phyloP scores from a whole-genome alignment of 2,888 invertebrate species.

The Melanotus villosus region DNA sequence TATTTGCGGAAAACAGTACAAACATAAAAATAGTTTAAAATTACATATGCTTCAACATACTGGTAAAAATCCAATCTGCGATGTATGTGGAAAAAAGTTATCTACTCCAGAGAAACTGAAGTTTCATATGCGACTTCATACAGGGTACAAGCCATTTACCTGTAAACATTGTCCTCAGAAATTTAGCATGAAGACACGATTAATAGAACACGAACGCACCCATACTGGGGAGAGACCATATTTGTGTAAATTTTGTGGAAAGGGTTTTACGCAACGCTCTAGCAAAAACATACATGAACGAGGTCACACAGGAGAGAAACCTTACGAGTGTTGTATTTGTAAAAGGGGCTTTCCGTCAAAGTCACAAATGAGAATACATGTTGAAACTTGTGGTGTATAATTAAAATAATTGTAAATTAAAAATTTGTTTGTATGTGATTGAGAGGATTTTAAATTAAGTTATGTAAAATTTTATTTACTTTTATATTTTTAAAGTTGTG shows the following conservation, averaged over 20 bases:
- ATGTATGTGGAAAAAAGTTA: too few relatives aligned
- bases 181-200: slow-evolving; percentile 67
- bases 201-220: slow-evolving; percentile 69
- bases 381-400: slow-evolving; percentile 39
- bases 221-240: slow-evolving; percentile 71
- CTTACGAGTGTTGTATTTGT: slow-evolving; percentile 73
- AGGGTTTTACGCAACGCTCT: slow-evolving; percentile 73
- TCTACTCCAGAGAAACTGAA: too few relatives aligned
- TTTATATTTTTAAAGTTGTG: too few relatives aligned
- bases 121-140: too few relatives aligned
- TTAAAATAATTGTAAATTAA: neutral
- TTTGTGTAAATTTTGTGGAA: slow-evolving; percentile 60
- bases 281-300: slow-evolving; percentile 73
- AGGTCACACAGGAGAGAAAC: slow-evolving; percentile 74
- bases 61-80: too few relatives aligned
- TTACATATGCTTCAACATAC: too few relatives aligned
- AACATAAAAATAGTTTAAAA: too few relatives aligned
- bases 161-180: slow-evolving; percentile 72
- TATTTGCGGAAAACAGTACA: too few relatives aligned
- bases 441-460: too few relatives aligned
- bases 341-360: slow-evolving; percentile 72
- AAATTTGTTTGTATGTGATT: too few relatives aligned
- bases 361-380: slow-evolving; percentile 60
- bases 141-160: slow-evolving; percentile 66
- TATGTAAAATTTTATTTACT: too few relatives aligned